Percentiles rank a stretch among this genome's conserved stretches.
These are phyloP conservation scores for Eucriotettix oculatus DNA, from an alignment of 2,888 invertebrate species.

Conservation along the genomic window DNA sequence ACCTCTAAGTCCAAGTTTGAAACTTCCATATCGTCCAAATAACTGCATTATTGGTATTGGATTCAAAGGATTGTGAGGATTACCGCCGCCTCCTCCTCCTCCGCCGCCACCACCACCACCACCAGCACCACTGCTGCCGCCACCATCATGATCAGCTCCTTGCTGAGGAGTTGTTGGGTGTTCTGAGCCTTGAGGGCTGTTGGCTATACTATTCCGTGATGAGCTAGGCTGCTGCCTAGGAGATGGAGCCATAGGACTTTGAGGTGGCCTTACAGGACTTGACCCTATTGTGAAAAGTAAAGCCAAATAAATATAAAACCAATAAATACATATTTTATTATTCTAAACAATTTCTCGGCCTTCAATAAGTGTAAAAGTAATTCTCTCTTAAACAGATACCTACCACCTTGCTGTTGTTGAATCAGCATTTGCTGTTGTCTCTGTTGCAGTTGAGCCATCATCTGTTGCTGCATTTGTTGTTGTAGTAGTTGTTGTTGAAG, in stretches of 20 bases:
- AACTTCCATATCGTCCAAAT: conserved; percentile 39
- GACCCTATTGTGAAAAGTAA: background rate
- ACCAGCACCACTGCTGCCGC: too few species aligned
- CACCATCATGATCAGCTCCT: conserved; percentile 1
- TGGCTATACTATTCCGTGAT: conserved; percentile 14
- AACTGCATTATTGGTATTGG: conserved; percentile 38
- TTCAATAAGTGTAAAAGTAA: too few species aligned
- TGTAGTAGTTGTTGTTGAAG: conserved; percentile 24
- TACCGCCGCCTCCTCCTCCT: conserved; percentile 30
- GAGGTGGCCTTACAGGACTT: background rate
- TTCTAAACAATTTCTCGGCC: too few species aligned
- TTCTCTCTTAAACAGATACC: too few species aligned
- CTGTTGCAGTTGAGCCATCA: conserved; percentile 9
- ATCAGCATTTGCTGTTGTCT: conserved; percentile 13
- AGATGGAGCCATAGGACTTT: background rate
- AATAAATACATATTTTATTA: too few species aligned
- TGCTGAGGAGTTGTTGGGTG: background rate
- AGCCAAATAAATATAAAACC: too few species aligned
- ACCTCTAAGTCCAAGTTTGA: conserved; percentile 34
- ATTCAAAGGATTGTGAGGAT: conserved; percentile 36
- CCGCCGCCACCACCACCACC: conserved; percentile 17
- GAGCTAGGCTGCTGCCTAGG: conserved; percentile 2
- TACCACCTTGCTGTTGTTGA: background rate
- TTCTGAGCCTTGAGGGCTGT: conserved; percentile 7
- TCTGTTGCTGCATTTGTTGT: conserved; percentile 32